Evolutionary conservation across 2,888 invertebrate species (phyloP).

Genomic region (Embidobia sp.): DNA sequence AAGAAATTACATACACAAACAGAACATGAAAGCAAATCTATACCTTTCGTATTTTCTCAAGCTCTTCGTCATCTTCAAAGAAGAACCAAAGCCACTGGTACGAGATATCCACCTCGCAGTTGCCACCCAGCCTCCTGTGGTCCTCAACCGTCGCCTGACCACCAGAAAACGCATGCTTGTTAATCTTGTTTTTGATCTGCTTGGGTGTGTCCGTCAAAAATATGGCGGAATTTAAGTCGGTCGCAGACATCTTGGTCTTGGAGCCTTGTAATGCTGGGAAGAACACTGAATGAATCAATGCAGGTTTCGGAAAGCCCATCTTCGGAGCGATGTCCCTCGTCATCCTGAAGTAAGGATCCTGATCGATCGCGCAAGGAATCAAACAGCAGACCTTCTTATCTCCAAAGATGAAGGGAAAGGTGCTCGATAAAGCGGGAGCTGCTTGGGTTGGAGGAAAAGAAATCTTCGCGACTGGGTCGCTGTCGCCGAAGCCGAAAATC

Average conservation of each 20-base stretch:
- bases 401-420: constrained; percentile 95
- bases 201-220: constrained; percentile 97
- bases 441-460: constrained; percentile 98
- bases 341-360: constrained; percentile 99
- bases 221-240: constrained; percentile 95
- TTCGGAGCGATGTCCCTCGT: constrained; percentile 98
- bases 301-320: constrained; percentile 93
- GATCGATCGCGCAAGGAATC: constrained; percentile 99
- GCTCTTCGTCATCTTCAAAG: constrained; percentile 93
- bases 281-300: constrained; percentile 92
- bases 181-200: constrained; percentile 97
- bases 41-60: constrained; percentile 88
- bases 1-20: no score
- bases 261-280: constrained; percentile 98
- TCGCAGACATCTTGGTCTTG: constrained; percentile 99
- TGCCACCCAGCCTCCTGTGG: constrained; percentile 94
- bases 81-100: constrained; percentile 98
- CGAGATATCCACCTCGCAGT: constrained; percentile 97
- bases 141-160: constrained; percentile 97
- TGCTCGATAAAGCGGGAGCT: constrained; percentile 94
- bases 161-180: constrained; percentile 99
- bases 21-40: no score
- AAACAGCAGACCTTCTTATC: constrained; percentile 89
- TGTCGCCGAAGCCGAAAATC: constrained; percentile 98
- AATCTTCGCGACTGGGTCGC: constrained; percentile 98